These are phyloP conservation scores for Hemicordylus capensis DNA, from an alignment of 2,113 vertebrate genomes.

Conservation along the genomic window DNA sequence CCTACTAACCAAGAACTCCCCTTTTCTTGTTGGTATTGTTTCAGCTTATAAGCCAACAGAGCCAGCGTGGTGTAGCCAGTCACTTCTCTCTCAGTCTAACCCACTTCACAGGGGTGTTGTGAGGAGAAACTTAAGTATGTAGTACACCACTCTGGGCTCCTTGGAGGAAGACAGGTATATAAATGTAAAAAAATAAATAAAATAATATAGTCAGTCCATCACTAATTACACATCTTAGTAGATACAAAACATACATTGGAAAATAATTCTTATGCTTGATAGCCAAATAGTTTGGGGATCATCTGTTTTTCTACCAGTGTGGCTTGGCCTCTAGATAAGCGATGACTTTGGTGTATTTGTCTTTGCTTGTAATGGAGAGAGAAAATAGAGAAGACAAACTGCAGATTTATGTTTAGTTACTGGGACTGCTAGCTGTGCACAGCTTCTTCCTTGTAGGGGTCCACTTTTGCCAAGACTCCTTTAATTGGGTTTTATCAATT, in stretches of 20 bases:
- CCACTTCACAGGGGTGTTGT: too few species aligned
- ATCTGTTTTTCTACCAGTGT: fast-evolving
- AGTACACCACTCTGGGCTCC: too few species aligned
- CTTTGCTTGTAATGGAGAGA: background rate
- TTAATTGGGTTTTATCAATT: conserved; percentile 23
- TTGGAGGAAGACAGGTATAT: too few species aligned
- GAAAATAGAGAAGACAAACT: background rate
- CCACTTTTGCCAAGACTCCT: background rate
- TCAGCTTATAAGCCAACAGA: too few species aligned
- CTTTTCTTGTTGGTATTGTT: too few species aligned
- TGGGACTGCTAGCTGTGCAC: background rate
- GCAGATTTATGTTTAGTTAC: background rate
- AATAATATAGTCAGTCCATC: too few species aligned
- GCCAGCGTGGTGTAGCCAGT: too few species aligned
- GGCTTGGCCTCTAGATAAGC: background rate
- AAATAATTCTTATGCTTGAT: background rate
- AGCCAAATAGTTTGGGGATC: background rate
- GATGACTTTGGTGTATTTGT: background rate
- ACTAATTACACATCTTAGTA: too few species aligned
- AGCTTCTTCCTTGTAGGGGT: fast-evolving
- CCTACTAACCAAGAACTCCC: too few species aligned
- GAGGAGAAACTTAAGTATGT: too few species aligned
- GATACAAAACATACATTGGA: background rate
- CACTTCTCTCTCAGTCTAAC: too few species aligned
- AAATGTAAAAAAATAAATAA: too few species aligned